Conservation (phyloP, 2,113 vertebrate species). For the Anhinga anhinga region DNA sequence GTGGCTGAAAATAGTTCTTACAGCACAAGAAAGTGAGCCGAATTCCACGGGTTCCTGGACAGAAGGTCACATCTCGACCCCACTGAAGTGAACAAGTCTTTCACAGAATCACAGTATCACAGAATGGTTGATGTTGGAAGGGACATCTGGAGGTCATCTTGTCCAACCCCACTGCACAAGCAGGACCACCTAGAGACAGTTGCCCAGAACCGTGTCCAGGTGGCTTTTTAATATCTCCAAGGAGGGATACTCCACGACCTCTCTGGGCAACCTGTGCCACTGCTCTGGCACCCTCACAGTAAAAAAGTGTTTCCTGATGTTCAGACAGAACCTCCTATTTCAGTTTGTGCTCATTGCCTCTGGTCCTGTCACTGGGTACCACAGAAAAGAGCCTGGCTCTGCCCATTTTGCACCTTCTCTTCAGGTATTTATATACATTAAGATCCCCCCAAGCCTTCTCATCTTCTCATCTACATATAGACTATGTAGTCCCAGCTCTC, state of each 20-base stretch:
- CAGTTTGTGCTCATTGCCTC: neutral
- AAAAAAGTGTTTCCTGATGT: neutral
- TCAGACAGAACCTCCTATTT: neutral
- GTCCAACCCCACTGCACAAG: neutral
- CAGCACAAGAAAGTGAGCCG: neutral
- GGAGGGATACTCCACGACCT: neutral
- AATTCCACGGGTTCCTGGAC: neutral
- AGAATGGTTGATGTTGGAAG: neutral
- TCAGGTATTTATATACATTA: neutral
- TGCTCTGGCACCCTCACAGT: neutral
- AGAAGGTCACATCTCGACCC: neutral
- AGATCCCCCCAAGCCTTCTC: neutral
- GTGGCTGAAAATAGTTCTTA: neutral
- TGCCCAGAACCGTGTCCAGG: neutral
- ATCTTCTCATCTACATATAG: too few relatives aligned
- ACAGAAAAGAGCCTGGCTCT: neutral
- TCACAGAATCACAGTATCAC: neutral
- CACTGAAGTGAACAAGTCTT: neutral
- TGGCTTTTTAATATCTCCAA: neutral
- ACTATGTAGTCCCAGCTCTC: neutral
- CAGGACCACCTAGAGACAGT: neutral
- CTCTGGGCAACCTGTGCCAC: neutral
- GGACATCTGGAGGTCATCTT: neutral
- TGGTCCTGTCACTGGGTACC: neutral
- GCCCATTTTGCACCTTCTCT: neutral